Evolutionary conservation across 2,888 invertebrate species (phyloP).

Genomic region (Ceraclea dissimilis): DNA sequence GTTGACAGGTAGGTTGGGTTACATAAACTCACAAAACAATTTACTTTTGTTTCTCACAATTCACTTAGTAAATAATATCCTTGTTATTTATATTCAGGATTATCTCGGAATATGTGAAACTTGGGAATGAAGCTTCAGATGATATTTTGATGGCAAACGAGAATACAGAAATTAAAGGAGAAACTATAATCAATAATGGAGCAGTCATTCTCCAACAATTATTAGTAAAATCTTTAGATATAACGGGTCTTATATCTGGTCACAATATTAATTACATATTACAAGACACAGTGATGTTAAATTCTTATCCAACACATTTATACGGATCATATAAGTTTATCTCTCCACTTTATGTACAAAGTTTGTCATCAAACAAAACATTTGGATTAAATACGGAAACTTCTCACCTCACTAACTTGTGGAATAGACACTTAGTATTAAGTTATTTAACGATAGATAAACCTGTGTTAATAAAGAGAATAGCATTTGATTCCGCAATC

Average conservation of each 20-base stretch:
- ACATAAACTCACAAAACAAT: too few relatives aligned
- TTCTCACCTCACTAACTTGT: constrained; percentile 15
- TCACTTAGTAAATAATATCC: too few relatives aligned
- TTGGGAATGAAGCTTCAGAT: neutral
- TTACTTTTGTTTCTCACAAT: too few relatives aligned
- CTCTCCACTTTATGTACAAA: constrained; percentile 4
- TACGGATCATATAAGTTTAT: constrained; percentile 4
- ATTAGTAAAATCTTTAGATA: constrained; percentile 4
- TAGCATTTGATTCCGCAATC: constrained; percentile 36
- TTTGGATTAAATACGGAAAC: constrained; percentile 19
- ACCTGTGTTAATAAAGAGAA: constrained; percentile 32
- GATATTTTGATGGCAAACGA: constrained; percentile 10
- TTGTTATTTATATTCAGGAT: too few relatives aligned
- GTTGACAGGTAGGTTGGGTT: constrained; percentile 30
- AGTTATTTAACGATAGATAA: constrained; percentile 23
- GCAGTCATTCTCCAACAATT: constrained; percentile 13
- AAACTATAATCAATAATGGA: constrained; percentile 11
- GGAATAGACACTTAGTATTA: constrained; percentile 24
- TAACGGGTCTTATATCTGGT: constrained; percentile 29
- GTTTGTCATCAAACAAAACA: constrained; percentile 13
- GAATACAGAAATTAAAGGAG: constrained; percentile 15
- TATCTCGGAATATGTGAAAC: neutral
- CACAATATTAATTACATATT: constrained; percentile 30
- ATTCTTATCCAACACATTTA: constrained; percentile 6
- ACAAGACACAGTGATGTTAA: constrained; percentile 30